Evolutionary conservation across 1,140 invertebrate species (phyloP).

Genomic region (Hetaerina americana): DNA sequence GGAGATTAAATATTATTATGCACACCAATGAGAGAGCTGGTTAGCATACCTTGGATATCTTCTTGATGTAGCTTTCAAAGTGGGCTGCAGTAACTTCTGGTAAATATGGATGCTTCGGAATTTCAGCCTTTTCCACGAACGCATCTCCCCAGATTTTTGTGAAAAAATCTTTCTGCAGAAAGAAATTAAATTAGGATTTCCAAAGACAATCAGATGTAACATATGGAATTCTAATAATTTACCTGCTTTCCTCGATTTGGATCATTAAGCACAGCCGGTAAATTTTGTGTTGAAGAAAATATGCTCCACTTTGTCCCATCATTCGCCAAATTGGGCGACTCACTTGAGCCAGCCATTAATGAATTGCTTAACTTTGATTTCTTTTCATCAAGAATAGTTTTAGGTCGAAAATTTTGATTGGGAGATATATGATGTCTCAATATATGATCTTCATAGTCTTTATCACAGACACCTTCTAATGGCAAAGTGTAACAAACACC

Average conservation of each 20-base stretch:
- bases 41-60: constrained; percentile 38
- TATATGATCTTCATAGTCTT: constrained; percentile 79
- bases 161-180: constrained; percentile 70
- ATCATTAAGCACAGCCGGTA: constrained; percentile 93
- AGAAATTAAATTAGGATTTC: constrained; percentile 5
- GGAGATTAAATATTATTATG: neutral
- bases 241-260: constrained; percentile 77
- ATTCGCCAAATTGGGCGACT: neutral
- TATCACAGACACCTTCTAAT: constrained; percentile 74
- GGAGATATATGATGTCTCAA: constrained; percentile 54
- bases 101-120: constrained; percentile 64
- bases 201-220: constrained; percentile 3
- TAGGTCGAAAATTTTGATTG: constrained; percentile 7
- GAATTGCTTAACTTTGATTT: neutral
- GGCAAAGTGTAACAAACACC: constrained; percentile 73
- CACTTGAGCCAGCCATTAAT: neutral
- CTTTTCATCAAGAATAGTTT: neutral
- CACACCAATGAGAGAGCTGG: neutral
- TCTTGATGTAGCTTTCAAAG: constrained; percentile 79
- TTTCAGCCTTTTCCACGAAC: constrained; percentile 69
- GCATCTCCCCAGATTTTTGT: constrained; percentile 95
- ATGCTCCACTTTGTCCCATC: neutral
- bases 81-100: constrained; percentile 71
- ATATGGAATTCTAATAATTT: constrained; percentile 19
- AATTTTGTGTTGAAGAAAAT: constrained; percentile 64